Evolutionary conservation across 1,140 invertebrate species (phyloP).

Genomic region (Diorhabda elongata): DNA sequence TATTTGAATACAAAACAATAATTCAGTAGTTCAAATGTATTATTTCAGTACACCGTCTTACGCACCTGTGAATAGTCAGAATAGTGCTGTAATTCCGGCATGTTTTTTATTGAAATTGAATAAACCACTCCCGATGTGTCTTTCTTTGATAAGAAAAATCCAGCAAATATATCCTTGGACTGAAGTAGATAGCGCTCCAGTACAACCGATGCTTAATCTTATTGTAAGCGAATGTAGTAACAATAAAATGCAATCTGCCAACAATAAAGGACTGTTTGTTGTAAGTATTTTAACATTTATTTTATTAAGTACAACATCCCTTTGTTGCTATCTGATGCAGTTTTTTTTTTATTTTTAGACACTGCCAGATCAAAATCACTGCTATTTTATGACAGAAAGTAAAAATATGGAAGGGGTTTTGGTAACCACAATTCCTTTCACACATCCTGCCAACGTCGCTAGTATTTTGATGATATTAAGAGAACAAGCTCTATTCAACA

Average conservation of each 20-base stretch:
- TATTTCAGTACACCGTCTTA: slow-evolving; percentile 68
- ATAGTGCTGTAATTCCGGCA: slow-evolving; percentile 84
- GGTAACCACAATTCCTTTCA: slow-evolving; percentile 83
- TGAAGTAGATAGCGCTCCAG: slow-evolving; percentile 59
- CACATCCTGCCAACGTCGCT: slow-evolving; percentile 89
- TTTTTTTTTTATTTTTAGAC: slow-evolving; percentile 63
- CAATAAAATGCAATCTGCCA: slow-evolving; percentile 62
- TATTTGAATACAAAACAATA: no score
- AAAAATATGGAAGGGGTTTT: slow-evolving; percentile 74
- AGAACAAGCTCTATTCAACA: slow-evolving; percentile 90
- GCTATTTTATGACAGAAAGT: slow-evolving; percentile 86
- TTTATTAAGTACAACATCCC: neutral
- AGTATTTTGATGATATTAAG: slow-evolving; percentile 78
- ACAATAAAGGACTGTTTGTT: slow-evolving; percentile 72
- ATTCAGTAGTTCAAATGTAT: no score
- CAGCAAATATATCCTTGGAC: slow-evolving; percentile 67
- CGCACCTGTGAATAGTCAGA: slow-evolving; percentile 70
- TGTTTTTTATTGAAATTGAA: slow-evolving; percentile 85
- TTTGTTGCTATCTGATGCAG: neutral
- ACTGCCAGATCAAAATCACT: slow-evolving; percentile 87
- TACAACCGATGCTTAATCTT: slow-evolving; percentile 69
- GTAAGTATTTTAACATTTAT: slow-evolving; percentile 52
- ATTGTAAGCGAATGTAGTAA: slow-evolving; percentile 71
- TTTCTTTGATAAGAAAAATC: slow-evolving; percentile 68
- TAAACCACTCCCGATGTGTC: slow-evolving; percentile 81